Base-by-base conservation (phyloP, 2,797 vertebrate genomes). In the Martes flavigula region DNA sequence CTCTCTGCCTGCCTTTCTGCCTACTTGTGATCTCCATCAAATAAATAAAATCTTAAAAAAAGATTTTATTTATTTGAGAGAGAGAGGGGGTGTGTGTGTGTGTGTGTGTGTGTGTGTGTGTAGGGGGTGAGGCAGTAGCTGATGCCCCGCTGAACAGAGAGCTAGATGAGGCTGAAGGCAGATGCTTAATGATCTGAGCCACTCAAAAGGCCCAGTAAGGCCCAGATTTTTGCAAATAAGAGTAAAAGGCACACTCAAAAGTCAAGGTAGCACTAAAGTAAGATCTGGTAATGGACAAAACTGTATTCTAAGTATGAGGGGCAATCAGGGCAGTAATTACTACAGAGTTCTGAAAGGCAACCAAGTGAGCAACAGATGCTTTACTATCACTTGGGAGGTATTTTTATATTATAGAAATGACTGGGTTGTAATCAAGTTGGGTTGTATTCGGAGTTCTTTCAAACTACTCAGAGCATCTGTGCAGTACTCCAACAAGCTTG, bases 281-380 rank as follows among this genome's bases (percentile, higher is more conserved):
- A 75, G 14, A 73, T 43, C 48, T 81, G 35, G 18, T 62, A 92
- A 89, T 21, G 17, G 46, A 81, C 48, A 95, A 82, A 81, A 21
- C 8, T 73, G 20, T 43, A 78, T n/a, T 86, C 15, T 79, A 9
- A 87, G 32, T 38, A 84, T 38, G 25, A 90, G 20, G 32, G 46
- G 25, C 48, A 84, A 38, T 72, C 35, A 92, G 30, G 46, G 25
- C 30, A 84, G 35, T 58, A 86, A 77, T 40, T 68, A 40, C 40
- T 83, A 46, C 83, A 68, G 4, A 92, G 43, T 94, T 92, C 23
- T 75, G 77, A 94, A 83, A 92, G 66, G 56, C 35, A 87, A 73
- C 79, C 43, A 93, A 82, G 64, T 58, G 9, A 91, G 73, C 27
- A 86, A 75, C 7, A 27, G n/a, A 56, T 15, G 25, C 35, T 89